A percentile compares a stretch with the other conserved stretches of the same genome.
Evolutionary conservation across 2,888 invertebrate species (phyloP).

Genomic region (Adela reaumurella): DNA sequence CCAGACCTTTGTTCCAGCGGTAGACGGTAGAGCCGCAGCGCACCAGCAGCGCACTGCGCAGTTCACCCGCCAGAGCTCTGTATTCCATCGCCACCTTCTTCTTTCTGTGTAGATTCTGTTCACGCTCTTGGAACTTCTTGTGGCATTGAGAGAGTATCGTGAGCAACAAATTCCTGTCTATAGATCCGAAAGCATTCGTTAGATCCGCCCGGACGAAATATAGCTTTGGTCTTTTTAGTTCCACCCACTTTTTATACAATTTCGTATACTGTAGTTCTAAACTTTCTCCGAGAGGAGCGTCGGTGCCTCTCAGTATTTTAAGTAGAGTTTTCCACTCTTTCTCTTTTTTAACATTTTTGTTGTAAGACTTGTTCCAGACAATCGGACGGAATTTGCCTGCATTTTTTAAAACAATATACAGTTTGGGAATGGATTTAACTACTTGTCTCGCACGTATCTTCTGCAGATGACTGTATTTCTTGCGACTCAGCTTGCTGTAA

Average conservation of each 20-base stretch:
- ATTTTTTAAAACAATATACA: conserved; percentile 33
- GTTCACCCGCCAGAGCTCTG: conserved; percentile 31
- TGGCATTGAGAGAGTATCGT: conserved; percentile 30
- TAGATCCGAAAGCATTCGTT: conserved; percentile 48
- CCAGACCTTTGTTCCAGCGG: conserved; percentile 42
- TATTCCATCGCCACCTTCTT: conserved; percentile 29
- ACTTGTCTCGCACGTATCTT: conserved; percentile 20
- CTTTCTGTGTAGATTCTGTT: conserved; percentile 22
- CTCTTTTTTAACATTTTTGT: conserved; percentile 28
- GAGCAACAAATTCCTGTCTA: conserved; percentile 29
- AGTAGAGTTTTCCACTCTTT: conserved; percentile 33
- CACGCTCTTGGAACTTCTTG: conserved; percentile 22
- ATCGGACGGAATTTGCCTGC: conserved; percentile 37
- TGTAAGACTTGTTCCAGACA: conserved; percentile 30
- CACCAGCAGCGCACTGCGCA: conserved; percentile 35
- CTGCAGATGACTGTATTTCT: conserved; percentile 18
- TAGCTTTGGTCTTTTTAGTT: conserved; percentile 29
- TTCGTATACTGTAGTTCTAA: conserved; percentile 26
- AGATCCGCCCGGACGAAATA: conserved; percentile 47
- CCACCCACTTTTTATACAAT: conserved; percentile 29
- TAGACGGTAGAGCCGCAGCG: conserved; percentile 42
- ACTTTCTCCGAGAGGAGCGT: no score
- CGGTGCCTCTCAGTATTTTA: no score
- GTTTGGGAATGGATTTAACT: conserved; percentile 32
- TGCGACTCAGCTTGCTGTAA: conserved; percentile 24